Percentiles rank a stretch among this genome's conserved stretches.
Evolutionary conservation across 2,888 invertebrate species (phyloP).

Genomic region (Poecilus cupreus): DNA sequence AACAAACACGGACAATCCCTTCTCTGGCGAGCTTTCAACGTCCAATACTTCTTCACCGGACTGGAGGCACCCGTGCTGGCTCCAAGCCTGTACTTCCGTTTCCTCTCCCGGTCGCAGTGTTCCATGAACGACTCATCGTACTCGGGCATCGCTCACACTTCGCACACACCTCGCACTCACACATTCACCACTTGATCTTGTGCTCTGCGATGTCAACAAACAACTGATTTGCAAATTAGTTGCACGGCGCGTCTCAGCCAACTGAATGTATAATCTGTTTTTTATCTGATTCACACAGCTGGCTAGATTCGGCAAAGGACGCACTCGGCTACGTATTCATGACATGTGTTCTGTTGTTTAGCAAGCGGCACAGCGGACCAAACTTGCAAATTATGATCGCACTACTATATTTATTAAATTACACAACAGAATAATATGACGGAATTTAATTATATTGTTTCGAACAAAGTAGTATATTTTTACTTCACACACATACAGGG

Average conservation of each 20-base stretch:
- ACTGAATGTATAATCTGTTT: constrained; percentile 4
- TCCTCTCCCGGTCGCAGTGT: constrained; percentile 62
- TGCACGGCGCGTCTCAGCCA: no score
- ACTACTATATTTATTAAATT: no score
- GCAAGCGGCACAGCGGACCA: not conserved
- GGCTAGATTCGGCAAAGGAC: not conserved
- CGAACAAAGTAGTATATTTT: no score
- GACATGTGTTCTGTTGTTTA: not conserved
- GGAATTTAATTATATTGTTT: no score
- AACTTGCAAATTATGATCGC: no score
- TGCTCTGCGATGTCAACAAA: no score
- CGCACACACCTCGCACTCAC: not conserved
- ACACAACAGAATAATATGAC: no score
- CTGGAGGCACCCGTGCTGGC: no score
- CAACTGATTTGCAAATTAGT: no score
- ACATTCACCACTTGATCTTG: no score
- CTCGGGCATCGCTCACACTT: constrained; percentile 64
- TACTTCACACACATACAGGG: no score
- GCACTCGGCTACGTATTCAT: not conserved
- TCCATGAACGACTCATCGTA: constrained; percentile 67
- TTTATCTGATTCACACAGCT: not conserved
- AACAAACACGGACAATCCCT: constrained; percentile 61
- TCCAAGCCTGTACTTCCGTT: constrained; percentile 66
- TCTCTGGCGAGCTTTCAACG: constrained; percentile 33
- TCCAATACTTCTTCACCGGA: constrained; percentile 44